Evolutionary conservation across 2,888 invertebrate species (phyloP), one percentile per base, ranked within the genome.

Genomic region (Sicus ferrugineus): DNA sequence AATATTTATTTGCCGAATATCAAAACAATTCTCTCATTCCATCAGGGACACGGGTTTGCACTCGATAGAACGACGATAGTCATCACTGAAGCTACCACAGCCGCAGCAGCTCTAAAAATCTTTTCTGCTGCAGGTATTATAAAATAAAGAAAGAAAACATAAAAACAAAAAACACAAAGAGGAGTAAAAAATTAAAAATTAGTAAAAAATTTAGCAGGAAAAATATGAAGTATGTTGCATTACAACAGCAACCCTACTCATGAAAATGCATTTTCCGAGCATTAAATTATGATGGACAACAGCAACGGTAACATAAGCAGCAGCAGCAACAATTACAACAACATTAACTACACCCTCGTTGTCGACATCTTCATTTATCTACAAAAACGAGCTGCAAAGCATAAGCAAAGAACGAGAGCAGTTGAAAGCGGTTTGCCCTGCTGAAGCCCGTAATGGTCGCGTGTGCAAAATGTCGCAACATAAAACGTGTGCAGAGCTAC

Each of bases 91-190:
- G 42, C 16, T 9, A 2, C 14, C 67, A 26, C 70, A 62, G 54
- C 42, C 42, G 62, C 61, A 46, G 50, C 61, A 70, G 61, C 62
- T 46, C 62, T 70, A 38, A 46, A 62, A 70, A 70, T 70, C 68
- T 59, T 68, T 68, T 64, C 64, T 38, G n/a, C n/a, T n/a, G n/a
- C n/a, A n/a, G 59, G 59, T 64, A 68, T 70, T 59, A 70, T 70
- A 63, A 21, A 58, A 30, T 59, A n/a, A 14, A 42, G n/a, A 1
- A 42, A n/a, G 16, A n/a, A 42, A 42, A 4, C 1, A 14, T 11
- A 42, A 14, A 42, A 16, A n/a, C 4, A 42, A 42, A 42, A 14
- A 14, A n/a, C 42, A 42, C 11, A 28, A 54, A 54, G 23, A 2
- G 28, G 5, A n/a, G n/a, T 14, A 7, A 9, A 42, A 42, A n/a